A percentile compares a stretch with the other conserved stretches of the same genome.
phyloP scores from a whole-genome alignment of 2,888 invertebrate species.

The Euplexia lucipara region DNA sequence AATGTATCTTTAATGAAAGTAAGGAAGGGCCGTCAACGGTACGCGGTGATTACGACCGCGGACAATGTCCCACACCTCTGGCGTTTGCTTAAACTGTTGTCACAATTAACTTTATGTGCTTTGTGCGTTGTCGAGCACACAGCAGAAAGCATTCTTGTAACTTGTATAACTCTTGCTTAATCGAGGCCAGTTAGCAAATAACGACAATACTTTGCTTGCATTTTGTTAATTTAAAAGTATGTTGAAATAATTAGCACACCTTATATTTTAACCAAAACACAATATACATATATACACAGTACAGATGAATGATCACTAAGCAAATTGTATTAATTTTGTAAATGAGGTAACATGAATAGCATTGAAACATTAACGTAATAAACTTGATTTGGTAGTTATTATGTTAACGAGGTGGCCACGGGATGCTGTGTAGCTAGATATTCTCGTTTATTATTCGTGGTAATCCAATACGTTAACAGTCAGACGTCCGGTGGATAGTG shows the following conservation, averaged over 20 bases:
- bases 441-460: slow-evolving; percentile 84
- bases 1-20: slow-evolving; percentile 86
- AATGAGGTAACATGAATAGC: slow-evolving; percentile 50
- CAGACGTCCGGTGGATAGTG: slow-evolving; percentile 72
- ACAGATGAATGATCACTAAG: slow-evolving; percentile 35
- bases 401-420: slow-evolving; percentile 70
- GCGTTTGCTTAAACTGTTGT: slow-evolving; percentile 43
- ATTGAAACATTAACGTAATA: slow-evolving; percentile 54
- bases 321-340: slow-evolving; percentile 50
- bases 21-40: slow-evolving; percentile 71
- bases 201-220: not conserved
- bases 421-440: slow-evolving; percentile 63
- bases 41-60: slow-evolving; percentile 58
- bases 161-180: slow-evolving; percentile 15
- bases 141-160: slow-evolving; percentile 22
- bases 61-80: slow-evolving; percentile 57
- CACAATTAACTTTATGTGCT: slow-evolving; percentile 57
- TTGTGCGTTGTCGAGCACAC: slow-evolving; percentile 26
- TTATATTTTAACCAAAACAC: slow-evolving; percentile 17
- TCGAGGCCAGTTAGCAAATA: slow-evolving; percentile 11
- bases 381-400: slow-evolving; percentile 70
- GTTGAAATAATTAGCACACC: not conserved
- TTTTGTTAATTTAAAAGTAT: not conserved
- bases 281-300: slow-evolving; percentile 13
- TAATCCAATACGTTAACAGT: slow-evolving; percentile 82